These are phyloP conservation scores for Drosophila funebris DNA, from an alignment of 1,140 invertebrate species.

Conservation along the genomic window DNA sequence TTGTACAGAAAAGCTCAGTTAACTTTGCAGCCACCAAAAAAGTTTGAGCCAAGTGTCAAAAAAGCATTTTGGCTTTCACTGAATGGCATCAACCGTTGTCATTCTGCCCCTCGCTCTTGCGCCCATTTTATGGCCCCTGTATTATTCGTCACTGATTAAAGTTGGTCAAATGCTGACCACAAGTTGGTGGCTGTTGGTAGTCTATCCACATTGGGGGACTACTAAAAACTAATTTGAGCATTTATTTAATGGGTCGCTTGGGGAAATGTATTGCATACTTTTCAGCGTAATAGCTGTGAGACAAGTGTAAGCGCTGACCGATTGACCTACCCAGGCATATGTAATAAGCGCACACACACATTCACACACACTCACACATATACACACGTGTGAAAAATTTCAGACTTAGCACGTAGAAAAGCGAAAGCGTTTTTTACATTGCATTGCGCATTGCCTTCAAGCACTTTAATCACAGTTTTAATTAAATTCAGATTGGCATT, in stretches of 20 bases:
- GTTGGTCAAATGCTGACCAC: constrained; percentile 19
- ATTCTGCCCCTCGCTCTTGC: neutral
- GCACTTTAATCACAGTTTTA: neutral
- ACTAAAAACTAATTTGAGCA: constrained; percentile 57
- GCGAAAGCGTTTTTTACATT: constrained; percentile 47
- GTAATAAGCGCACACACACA: constrained; percentile 53
- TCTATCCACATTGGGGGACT: constrained; percentile 46
- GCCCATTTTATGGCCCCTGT: neutral
- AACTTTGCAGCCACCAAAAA: constrained; percentile 61
- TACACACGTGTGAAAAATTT: constrained; percentile 63
- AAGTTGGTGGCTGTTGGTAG: neutral
- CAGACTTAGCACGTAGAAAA: constrained; percentile 54
- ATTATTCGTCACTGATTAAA: constrained; percentile 47
- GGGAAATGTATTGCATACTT: constrained; percentile 53
- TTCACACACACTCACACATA: constrained; percentile 30
- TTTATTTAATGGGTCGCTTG: constrained; percentile 56
- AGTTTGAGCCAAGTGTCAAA: constrained; percentile 47
- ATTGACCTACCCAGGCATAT: constrained; percentile 80
- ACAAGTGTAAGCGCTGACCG: constrained; percentile 53
- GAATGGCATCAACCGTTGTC: constrained; percentile 9
- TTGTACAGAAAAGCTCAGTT: constrained; percentile 67
- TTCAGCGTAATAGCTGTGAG: neutral
- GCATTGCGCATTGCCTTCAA: neutral
- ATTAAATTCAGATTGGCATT: neutral
- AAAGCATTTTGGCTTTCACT: constrained; percentile 48